Base-by-base conservation (phyloP, 2,113 vertebrate genomes). In the Mesembrinibis cayennensis region DNA sequence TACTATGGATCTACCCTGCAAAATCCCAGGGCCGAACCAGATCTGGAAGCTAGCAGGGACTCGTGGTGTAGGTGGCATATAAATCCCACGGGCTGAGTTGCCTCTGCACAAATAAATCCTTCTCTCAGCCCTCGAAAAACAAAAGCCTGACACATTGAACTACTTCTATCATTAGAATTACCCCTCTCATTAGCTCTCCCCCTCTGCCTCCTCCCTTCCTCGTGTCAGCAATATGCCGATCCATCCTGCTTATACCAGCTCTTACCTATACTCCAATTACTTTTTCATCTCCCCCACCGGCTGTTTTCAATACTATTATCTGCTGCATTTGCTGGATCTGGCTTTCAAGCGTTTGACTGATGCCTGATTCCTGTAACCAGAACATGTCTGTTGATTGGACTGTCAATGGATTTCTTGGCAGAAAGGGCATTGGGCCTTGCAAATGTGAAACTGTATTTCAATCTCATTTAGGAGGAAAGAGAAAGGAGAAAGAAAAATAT, bases 391-490 rank as follows among this genome's bases (percentile, higher is more conserved):
- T 94, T 97, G 97, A 97, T 97, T 97, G 95, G 97, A 95, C 96
- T 97, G 96, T 97, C 98, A 98, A 96, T 97, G 96, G 88, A 97
- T 96, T 97, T 96, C 97, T 95, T 95, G 96, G 96, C 96, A 97
- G 97, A 97, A 98, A 97, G 97, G 98, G 97, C 98, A 98, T 36
- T 82, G 89, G 87, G 91, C 89, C 95, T 92, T 97, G 96, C 93
- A 96, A 97, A 96, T 90, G 96, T 96, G 96, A 95, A 97, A 93
- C 95, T 97, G 95, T 95, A 96, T 97, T 98, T 97, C 97, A 97
- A 97, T 98, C 96, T 97, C 97, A 98, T 97, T 97, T 98, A 96
- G 94, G 81, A 84, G 38, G 76, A 86, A 92, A 92, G 90, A 86
- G 87, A 94, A 94, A 83, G 49, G 62, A 80, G 95, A 82, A 89